Evolutionary conservation across 1,140 invertebrate species (phyloP).

Genomic region (Ceratosolen fusciceps): DNA sequence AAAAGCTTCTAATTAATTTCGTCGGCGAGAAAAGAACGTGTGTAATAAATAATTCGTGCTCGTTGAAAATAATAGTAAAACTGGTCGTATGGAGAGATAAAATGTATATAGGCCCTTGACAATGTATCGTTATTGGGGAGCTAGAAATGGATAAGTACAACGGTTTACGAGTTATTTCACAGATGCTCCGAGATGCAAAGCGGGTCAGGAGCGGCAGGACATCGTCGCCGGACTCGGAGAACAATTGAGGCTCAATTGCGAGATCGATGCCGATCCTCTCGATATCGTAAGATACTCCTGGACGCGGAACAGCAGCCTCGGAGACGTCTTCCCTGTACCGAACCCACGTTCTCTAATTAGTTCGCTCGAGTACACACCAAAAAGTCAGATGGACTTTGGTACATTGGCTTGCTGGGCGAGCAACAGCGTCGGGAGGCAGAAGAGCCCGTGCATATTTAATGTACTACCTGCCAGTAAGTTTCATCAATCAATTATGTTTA

Average conservation of each 20-base stretch:
- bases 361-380: conserved; percentile 77
- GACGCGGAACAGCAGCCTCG: conserved; percentile 84
- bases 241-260: conserved; percentile 78
- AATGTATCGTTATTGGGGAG: too few species aligned
- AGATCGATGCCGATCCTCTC: conserved; percentile 85
- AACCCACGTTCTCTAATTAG: conserved; percentile 76
- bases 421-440: conserved; percentile 86
- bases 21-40: too few species aligned
- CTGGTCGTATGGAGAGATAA: too few species aligned
- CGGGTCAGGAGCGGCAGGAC: conserved; percentile 73
- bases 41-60: too few species aligned
- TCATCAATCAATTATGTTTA: not conserved
- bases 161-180: too few species aligned
- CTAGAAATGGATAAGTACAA: too few species aligned
- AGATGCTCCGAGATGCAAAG: conserved; percentile 77
- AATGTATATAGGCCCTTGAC: too few species aligned
- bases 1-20: too few species aligned
- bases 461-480: conserved; percentile 85
- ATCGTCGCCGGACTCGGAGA: conserved; percentile 76
- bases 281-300: conserved; percentile 80
- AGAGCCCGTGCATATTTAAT: conserved; percentile 85
- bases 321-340: conserved; percentile 74
- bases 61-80: too few species aligned
- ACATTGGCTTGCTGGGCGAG: conserved; percentile 89
- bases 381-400: conserved; percentile 80